phyloP scores from a whole-genome alignment of 1,140 invertebrate species.

The Pseudomyrmex cubaensis region DNA sequence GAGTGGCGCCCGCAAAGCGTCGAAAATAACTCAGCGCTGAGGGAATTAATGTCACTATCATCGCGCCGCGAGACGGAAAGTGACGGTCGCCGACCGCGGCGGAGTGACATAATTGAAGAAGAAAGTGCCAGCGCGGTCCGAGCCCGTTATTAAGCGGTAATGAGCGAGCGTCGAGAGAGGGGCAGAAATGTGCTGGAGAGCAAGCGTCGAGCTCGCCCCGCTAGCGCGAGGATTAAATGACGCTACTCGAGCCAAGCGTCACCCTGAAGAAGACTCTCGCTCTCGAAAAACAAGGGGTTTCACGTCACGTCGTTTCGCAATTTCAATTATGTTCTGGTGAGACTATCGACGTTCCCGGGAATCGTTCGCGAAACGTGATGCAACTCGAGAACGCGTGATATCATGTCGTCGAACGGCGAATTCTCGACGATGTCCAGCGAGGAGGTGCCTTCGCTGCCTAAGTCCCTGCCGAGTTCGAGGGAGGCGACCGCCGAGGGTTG shows the following conservation, averaged over 20 bases:
- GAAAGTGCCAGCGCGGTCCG: slow-evolving; percentile 65
- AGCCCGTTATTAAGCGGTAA: slow-evolving; percentile 70
- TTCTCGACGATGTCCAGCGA: slow-evolving; percentile 84
- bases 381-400: slow-evolving; percentile 16
- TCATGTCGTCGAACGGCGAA: slow-evolving; percentile 83
- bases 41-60: slow-evolving; percentile 21
- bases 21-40: slow-evolving; percentile 12
- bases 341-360: background rate
- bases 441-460: slow-evolving; percentile 81
- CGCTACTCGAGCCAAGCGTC: background rate
- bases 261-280: background rate
- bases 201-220: slow-evolving; percentile 1
- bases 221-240: slow-evolving; percentile 17
- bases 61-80: slow-evolving; percentile 50
- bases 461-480: slow-evolving; percentile 82
- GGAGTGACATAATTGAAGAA: slow-evolving; percentile 74
- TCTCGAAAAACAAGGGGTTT: background rate
- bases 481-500: slow-evolving; percentile 83
- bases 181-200: slow-evolving; percentile 50
- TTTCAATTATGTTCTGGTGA: background rate
- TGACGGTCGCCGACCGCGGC: slow-evolving; percentile 41
- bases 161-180: slow-evolving; percentile 26
- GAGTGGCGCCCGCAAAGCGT: background rate
- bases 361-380: background rate
- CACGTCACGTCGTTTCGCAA: background rate